phyloP scores from a whole-genome alignment of 2,113 vertebrate species.

The Crocuta crocuta region DNA sequence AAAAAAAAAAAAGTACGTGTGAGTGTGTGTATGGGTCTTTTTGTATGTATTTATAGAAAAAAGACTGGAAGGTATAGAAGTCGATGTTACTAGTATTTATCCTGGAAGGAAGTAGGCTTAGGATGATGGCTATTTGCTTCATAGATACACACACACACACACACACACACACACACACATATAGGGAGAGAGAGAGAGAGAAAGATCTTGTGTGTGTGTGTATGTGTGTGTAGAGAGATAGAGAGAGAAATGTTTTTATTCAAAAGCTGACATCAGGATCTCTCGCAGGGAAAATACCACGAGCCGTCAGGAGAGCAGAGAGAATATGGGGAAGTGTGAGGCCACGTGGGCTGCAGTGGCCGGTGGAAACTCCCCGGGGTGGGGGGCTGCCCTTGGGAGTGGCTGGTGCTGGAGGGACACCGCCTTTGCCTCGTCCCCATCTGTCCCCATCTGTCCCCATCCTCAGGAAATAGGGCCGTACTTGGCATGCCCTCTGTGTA shows the following conservation, averaged over 20 bases:
- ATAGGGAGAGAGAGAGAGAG: neutral
- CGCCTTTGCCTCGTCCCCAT: neutral
- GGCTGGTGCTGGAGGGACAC: accelerated
- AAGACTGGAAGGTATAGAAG: neutral
- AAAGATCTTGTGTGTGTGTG: neutral
- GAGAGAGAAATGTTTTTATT: neutral
- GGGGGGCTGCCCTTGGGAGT: neutral
- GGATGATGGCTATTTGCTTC: neutral
- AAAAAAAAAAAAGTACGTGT: neutral
- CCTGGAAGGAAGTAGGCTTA: neutral
- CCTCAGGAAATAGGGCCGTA: neutral
- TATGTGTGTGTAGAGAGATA: neutral
- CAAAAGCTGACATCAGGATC: conserved; percentile 4
- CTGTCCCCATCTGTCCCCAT: neutral
- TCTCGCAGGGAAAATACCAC: neutral
- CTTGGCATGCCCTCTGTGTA: neutral
- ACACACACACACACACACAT: neutral
- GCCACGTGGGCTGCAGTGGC: neutral
- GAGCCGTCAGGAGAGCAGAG: neutral
- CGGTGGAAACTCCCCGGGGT: neutral
- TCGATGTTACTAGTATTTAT: neutral
- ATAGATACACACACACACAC: neutral
- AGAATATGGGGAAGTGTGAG: neutral
- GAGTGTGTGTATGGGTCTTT: neutral
- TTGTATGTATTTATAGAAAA: neutral